Evolutionary conservation across 2,113 vertebrate genomes (phyloP).

Genomic region (Python bivittatus): DNA sequence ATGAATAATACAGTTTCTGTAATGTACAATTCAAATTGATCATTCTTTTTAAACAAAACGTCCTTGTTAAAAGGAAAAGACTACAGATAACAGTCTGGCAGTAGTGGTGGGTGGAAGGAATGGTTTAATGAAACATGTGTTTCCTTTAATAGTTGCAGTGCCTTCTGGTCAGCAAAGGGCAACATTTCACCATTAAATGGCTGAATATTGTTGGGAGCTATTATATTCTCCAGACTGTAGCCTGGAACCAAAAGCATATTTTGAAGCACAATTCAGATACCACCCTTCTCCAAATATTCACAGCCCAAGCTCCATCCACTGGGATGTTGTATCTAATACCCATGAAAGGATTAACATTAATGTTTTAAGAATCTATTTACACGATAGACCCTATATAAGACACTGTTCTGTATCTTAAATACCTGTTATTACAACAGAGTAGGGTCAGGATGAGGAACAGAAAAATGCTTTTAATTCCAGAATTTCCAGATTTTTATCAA

Average conservation of each 20-base stretch:
- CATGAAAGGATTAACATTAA: neutral
- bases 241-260: neutral
- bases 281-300: neutral
- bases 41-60: neutral
- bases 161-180: neutral
- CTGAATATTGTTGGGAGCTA: neutral
- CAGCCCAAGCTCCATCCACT: neutral
- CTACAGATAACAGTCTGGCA: neutral
- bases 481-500: neutral
- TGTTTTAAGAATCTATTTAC: neutral
- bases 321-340: neutral
- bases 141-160: neutral
- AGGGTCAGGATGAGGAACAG: neutral
- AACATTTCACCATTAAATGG: neutral
- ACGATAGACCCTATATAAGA: neutral
- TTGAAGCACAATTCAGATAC: neutral
- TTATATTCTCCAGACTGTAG: neutral
- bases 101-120: neutral
- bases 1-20: neutral
- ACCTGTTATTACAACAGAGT: neutral
- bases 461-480: neutral
- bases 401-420: neutral
- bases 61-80: neutral
- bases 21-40: neutral
- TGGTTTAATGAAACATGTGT: neutral